Percentiles rank a stretch among this genome's conserved stretches.
phyloP scores from a whole-genome alignment of 2,797 vertebrate species.

The Lemur catta region DNA sequence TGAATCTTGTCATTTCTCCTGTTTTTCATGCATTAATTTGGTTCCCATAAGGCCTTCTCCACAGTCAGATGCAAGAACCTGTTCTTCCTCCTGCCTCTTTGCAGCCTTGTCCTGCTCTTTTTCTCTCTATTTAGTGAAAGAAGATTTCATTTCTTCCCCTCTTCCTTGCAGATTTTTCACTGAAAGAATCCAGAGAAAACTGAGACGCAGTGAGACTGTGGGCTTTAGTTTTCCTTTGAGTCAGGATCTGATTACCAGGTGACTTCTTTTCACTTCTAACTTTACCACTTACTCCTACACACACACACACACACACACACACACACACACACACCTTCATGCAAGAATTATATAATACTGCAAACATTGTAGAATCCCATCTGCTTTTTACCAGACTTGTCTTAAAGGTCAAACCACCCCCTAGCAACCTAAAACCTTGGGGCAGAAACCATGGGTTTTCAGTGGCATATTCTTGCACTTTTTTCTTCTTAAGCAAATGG shows the following conservation, averaged over 20 bases:
- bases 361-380: background rate
- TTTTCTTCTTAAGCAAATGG: background rate
- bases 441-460: background rate
- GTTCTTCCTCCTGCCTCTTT: background rate
- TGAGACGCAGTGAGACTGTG: background rate
- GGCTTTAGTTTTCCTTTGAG: background rate
- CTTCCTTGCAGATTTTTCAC: background rate
- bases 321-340: background rate
- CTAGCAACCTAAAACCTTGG: background rate
- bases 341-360: background rate
- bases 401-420: background rate
- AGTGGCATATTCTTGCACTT: background rate
- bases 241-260: background rate
- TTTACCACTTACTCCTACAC: background rate
- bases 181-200: background rate
- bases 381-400: background rate
- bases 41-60: background rate
- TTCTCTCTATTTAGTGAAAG: background rate
- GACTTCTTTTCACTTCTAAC: background rate
- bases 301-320: background rate
- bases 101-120: background rate
- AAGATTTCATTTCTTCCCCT: background rate
- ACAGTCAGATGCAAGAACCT: background rate
- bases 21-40: background rate
- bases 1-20: background rate